Base-by-base conservation (phyloP, 2,888 invertebrate genomes). In the Cephalotes varians region DNA sequence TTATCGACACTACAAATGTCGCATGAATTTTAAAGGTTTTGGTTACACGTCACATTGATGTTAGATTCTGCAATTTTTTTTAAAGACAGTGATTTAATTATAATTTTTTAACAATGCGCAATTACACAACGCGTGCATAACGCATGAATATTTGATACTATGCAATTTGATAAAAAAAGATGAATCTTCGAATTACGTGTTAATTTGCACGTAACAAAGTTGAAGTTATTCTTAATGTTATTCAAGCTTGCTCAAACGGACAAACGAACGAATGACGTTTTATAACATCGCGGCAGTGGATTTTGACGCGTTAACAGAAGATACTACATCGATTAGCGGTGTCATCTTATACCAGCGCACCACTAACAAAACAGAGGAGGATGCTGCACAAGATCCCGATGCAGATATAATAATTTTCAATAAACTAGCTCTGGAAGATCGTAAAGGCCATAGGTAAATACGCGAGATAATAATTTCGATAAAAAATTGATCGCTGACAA, bases 391-490 rank as follows among this genome's bases (percentile, higher is more conserved):
- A 34, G 83, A 86, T 67, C 69, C 88, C 44, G 81, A 87, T 34
- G 80, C 84, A 7, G 74, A 87, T 12, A 84, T 77, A 15, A 64
- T 94, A n/a, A 80, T 90, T 12, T 12, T 94, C 21, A 88, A 93
- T 71, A 91, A 91, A 86, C 82, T 94, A 34, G 34, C 83, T 2
- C 67, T 94, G 21, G 94, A 94, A 82, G 93, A 94, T 86, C 90
- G 93, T 58, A 92, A 87, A 71, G 93, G 93, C 40, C 91, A 93
- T 76, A 93, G 93, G 94, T 93, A 88, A 37, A 81, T 54, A 18
- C 1, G 15, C 15, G 7, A 2, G 0, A 58, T 25, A 56, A 62
- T 34, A 44, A 67, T n/a, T 49, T 12, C 18, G 25, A 21, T 49
- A 28, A 15, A 73, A 44, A 44, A n/a, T 18, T 5, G 2, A 34